Conservation (phyloP, 2,113 vertebrate species). For the Peromyscus leucopus region DNA sequence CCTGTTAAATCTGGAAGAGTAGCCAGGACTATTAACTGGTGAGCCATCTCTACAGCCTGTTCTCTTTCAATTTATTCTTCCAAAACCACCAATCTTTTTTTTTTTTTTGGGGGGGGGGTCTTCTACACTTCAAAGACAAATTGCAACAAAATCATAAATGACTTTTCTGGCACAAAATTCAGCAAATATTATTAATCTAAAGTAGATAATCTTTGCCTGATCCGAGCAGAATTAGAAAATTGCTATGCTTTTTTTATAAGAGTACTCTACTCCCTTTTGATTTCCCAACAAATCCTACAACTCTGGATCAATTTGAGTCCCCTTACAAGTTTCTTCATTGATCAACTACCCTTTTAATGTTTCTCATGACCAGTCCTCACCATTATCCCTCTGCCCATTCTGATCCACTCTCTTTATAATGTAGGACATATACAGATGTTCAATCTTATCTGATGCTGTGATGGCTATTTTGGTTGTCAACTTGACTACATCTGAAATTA, state of each 20-base stretch:
- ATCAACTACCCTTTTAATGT: neutral
- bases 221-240: neutral
- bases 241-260: neutral
- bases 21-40: neutral
- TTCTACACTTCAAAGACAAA: constrained; percentile 26
- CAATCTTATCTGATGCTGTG: neutral
- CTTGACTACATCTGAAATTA: neutral
- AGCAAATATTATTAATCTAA: neutral
- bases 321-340: neutral
- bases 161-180: neutral
- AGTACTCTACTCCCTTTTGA: neutral
- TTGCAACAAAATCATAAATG: constrained; percentile 2
- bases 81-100: neutral
- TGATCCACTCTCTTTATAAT: neutral
- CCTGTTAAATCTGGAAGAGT: neutral
- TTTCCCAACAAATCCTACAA: neutral
- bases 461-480: neutral
- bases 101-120: neutral
- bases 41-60: neutral
- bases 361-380: neutral
- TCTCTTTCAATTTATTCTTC: neutral
- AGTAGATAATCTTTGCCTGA: neutral
- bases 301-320: neutral
- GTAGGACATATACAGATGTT: neutral
- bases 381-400: neutral